phyloP scores from a whole-genome alignment of 2,888 invertebrate species.

The Ichneumoninae sp. region DNA sequence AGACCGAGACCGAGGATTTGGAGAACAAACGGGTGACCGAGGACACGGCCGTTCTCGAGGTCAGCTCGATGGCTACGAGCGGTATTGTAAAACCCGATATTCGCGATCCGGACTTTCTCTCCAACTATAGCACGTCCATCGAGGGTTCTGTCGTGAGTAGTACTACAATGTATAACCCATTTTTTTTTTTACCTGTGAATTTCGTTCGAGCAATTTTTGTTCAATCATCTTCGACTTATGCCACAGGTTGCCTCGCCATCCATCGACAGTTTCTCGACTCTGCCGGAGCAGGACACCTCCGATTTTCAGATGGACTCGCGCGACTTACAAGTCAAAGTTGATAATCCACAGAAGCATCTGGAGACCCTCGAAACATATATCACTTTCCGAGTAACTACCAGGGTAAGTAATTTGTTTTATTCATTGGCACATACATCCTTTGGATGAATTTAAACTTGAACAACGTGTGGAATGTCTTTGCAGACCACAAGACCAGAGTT shows the following conservation, averaged over 20 bases:
- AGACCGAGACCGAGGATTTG: constrained; percentile 75
- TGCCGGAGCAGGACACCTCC: constrained; percentile 86
- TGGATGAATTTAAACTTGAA: not conserved
- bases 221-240: not conserved
- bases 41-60: constrained; percentile 79
- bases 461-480: constrained; percentile 55
- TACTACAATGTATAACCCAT: constrained; percentile 49
- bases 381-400: constrained; percentile 89
- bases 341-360: constrained; percentile 90
- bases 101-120: constrained; percentile 79
- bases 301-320: constrained; percentile 86
- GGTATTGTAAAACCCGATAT: constrained; percentile 77
- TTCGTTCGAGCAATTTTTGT: not conserved
- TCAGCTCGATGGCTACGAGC: constrained; percentile 79
- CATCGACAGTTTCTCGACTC: constrained; percentile 87
- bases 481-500: constrained; percentile 88
- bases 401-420: constrained; percentile 82
- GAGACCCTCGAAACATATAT: constrained; percentile 90
- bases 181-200: constrained; percentile 4
- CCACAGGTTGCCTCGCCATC: constrained; percentile 87
- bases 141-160: constrained; percentile 82
- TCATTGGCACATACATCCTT: not conserved
- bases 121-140: constrained; percentile 82
- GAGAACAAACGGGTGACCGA: constrained; percentile 73
- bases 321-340: constrained; percentile 89